Evolutionary conservation across 1,140 invertebrate species (phyloP).

Genomic region (Lepidurus apus): DNA sequence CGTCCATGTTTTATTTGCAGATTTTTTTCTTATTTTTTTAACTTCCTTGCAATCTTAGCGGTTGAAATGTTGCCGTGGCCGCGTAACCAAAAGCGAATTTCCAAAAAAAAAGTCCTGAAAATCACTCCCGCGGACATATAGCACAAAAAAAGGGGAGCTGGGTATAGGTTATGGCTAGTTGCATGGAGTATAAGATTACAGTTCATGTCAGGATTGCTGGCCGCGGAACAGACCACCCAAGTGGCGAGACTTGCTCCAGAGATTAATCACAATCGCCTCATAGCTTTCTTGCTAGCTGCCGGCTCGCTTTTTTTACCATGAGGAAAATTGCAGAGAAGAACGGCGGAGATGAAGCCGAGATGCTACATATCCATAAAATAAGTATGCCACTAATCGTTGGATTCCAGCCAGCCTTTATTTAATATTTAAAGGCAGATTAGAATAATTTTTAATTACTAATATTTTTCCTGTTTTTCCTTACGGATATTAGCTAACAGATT

Average conservation of each 20-base stretch:
- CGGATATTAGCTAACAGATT: too few relatives aligned
- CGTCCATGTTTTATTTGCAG: not conserved
- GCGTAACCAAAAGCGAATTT: slow-evolving; percentile 5
- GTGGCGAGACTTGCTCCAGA: slow-evolving; percentile 23
- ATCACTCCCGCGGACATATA: not conserved
- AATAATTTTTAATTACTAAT: too few relatives aligned
- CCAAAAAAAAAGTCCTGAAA: not conserved
- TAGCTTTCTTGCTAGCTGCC: slow-evolving; percentile 25
- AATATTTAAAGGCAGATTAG: too few relatives aligned
- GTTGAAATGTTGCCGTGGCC: not conserved
- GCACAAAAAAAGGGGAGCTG: slow-evolving; percentile 26
- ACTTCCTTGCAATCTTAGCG: not conserved
- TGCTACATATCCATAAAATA: not conserved
- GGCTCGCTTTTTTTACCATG: not conserved
- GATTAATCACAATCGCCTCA: slow-evolving; percentile 29
- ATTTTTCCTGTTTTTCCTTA: too few relatives aligned
- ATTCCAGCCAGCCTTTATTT: not conserved
- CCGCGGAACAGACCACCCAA: slow-evolving; percentile 30
- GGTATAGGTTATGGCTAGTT: slow-evolving; percentile 23
- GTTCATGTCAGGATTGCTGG: slow-evolving; percentile 31
- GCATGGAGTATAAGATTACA: slow-evolving; percentile 32
- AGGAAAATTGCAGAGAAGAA: not conserved
- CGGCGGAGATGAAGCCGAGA: not conserved
- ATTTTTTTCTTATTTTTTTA: not conserved
- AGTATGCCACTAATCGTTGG: not conserved